phyloP scores from a whole-genome alignment of 2,113 vertebrate species.

The Rutilus rutilus region DNA sequence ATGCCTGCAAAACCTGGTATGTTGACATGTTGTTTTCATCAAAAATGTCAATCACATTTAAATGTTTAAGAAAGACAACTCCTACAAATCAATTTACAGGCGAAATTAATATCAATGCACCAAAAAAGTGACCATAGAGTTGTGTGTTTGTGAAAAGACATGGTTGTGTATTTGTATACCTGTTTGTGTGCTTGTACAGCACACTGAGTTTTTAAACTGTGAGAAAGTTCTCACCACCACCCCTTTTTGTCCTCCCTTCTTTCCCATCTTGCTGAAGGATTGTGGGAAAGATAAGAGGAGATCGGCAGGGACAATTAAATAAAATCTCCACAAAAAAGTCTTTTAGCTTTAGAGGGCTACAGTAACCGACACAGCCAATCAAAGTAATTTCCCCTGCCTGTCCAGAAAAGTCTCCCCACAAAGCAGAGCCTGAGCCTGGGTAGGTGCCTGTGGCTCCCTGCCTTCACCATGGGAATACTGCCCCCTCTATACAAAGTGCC shows the following conservation, averaged over 20 bases:
- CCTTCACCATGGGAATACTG: conserved; percentile 73
- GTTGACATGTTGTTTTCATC: neutral
- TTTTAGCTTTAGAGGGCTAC: conserved; percentile 74
- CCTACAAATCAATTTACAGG: neutral
- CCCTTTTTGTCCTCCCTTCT: conserved; percentile 53
- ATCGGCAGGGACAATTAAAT: conserved; percentile 73
- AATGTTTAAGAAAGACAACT: neutral
- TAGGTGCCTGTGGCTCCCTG: conserved; percentile 67
- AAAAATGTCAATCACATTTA: neutral
- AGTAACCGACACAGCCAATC: conserved; percentile 77
- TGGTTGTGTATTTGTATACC: conserved; percentile 24
- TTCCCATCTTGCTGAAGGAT: conserved; percentile 60
- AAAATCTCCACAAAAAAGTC: conserved; percentile 68
- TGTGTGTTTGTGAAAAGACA: neutral
- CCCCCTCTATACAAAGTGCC: conserved; percentile 73
- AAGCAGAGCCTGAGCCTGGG: conserved; percentile 67
- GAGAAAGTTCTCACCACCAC: conserved; percentile 73
- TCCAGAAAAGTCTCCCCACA: conserved; percentile 70
- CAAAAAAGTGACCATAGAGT: neutral
- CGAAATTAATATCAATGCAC: neutral
- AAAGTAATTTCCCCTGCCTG: conserved; percentile 75
- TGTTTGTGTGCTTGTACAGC: conserved; percentile 40
- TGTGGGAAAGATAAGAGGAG: conserved; percentile 69
- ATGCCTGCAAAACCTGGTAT: neutral
- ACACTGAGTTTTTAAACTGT: conserved; percentile 59